Base-by-base conservation (phyloP, 2,113 vertebrate genomes). In the Protobothrops flavoviridis region DNA sequence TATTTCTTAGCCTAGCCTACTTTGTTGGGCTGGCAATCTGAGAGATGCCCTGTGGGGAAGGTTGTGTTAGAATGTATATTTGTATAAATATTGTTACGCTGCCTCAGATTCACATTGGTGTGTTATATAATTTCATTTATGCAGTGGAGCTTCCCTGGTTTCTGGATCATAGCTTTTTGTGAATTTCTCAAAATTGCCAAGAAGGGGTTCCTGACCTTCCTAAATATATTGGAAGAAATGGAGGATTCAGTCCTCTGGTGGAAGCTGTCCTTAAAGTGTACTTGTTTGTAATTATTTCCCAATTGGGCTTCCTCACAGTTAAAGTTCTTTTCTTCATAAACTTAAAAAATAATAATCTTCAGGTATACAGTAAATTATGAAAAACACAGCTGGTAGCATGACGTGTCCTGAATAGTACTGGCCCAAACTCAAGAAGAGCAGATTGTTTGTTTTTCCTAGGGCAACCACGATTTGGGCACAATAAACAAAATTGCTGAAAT, bases 341-440 rank as follows among this genome's bases (percentile, higher is more conserved):
- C 53, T 39, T 59, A 61, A 33, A 45, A 50, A 33, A 33, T 6
- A 48, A 48, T 48, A 48, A 10, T n/a, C 0, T 0, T 12, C 17
- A 89, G 43, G 91, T 93, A 86, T 88, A n/a, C n/a, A n/a, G n/a
- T n/a, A 64, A 92, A 13, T 55, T 94, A 59, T 6, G 20, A 7
- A 33, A 92, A 85, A 6, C 69, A 92, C 90, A 20, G 93, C 39
- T 56, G 29, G 55, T 33, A 15, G 43, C 52, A 50, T 93, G 59
- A 90, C 87, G 29, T 88, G 53, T 21, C 50, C 56, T 92, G 26
- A 92, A 55, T 56, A 24, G 45, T 88, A 89, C 26, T 50, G 87
- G 39, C 85, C 85, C 89, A 91, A 94, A 91, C 17, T 93, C 29
- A 26, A 81, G 48, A 89, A 93, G 85, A 93, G 53, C 74, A 93